Conservation (phyloP, 1,140 invertebrate genomes). For the Hormaphis cornu region DNA sequence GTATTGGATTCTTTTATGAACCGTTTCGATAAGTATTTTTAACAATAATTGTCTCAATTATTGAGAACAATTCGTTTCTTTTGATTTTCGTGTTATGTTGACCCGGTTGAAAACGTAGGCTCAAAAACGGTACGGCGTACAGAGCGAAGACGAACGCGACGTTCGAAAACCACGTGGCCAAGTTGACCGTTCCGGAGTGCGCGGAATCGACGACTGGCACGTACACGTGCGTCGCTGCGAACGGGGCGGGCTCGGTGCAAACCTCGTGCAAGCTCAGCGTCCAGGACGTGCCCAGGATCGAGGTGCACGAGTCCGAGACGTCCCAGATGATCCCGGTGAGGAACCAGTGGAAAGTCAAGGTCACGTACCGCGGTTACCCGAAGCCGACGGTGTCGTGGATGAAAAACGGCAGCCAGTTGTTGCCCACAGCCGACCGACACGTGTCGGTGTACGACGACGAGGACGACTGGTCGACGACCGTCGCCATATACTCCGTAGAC, state of each 20-base stretch:
- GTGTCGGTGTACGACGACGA: constrained; percentile 48
- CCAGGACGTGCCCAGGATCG: constrained; percentile 56
- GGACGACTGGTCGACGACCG: constrained; percentile 45
- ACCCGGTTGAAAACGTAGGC: too few species aligned
- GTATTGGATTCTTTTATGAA: too few species aligned
- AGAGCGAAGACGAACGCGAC: constrained; percentile 46
- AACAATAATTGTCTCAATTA: too few species aligned
- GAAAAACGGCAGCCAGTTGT: constrained; percentile 50
- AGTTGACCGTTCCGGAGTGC: constrained; percentile 57
- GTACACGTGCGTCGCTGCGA: constrained; percentile 63
- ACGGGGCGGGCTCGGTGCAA: constrained; percentile 60
- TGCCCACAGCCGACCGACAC: constrained; percentile 44
- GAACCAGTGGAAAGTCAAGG: constrained; percentile 52
- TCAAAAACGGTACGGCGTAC: constrained; percentile 45
- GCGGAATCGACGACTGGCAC: constrained; percentile 53
- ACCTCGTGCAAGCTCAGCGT: constrained; percentile 56
- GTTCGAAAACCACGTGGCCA: constrained; percentile 65
- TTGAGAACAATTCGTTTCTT: too few species aligned
- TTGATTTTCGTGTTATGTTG: too few species aligned
- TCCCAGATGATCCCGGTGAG: constrained; percentile 53
- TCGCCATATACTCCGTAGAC: constrained; percentile 52
- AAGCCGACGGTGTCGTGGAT: constrained; percentile 55
- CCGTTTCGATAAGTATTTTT: too few species aligned
- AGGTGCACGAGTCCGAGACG: constrained; percentile 51
- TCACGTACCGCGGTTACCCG: constrained; percentile 56